Evolutionary conservation across 1,140 invertebrate species (phyloP).

Genomic region (Caenorhabditis remanei): DNA sequence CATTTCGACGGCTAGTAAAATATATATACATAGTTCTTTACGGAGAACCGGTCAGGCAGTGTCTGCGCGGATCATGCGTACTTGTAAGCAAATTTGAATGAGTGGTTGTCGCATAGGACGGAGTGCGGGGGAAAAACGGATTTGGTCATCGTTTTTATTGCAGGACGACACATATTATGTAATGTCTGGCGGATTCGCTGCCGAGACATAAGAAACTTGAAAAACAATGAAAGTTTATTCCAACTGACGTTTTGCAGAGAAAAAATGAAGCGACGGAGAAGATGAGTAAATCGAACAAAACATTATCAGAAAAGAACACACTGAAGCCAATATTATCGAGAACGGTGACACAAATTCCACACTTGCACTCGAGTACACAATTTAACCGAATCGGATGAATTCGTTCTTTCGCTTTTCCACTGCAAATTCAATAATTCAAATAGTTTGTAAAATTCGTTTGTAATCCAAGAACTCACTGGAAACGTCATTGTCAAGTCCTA

Average conservation of each 20-base stretch:
- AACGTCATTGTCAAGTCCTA: slow-evolving; percentile 25
- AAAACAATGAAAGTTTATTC: slow-evolving; percentile 50
- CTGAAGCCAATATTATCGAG: not conserved
- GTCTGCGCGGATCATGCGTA: slow-evolving; percentile 51
- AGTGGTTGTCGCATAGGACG: not conserved
- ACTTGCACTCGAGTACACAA: not conserved
- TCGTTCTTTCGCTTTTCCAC: slow-evolving; percentile 70
- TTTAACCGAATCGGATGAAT: slow-evolving; percentile 71
- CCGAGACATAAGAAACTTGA: not conserved
- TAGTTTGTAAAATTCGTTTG: not conserved
- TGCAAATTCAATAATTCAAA: slow-evolving; percentile 15
- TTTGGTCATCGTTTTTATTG: slow-evolving; percentile 35
- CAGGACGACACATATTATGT: not conserved
- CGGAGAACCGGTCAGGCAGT: slow-evolving; percentile 3
- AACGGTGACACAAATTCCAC: not conserved
- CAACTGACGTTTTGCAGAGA: slow-evolving; percentile 44
- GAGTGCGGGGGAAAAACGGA: slow-evolving; percentile 1
- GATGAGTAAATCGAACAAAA: too few species aligned
- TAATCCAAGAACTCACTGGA: not conserved
- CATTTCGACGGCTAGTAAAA: too few species aligned
- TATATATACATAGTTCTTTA: not conserved
- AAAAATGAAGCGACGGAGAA: not conserved
- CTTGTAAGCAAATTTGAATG: slow-evolving; percentile 51
- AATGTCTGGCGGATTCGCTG: not conserved
- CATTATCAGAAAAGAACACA: slow-evolving; percentile 17